Conservation (phyloP, 2,797 vertebrate species). For the Melanogrammus aeglefinus region DNA sequence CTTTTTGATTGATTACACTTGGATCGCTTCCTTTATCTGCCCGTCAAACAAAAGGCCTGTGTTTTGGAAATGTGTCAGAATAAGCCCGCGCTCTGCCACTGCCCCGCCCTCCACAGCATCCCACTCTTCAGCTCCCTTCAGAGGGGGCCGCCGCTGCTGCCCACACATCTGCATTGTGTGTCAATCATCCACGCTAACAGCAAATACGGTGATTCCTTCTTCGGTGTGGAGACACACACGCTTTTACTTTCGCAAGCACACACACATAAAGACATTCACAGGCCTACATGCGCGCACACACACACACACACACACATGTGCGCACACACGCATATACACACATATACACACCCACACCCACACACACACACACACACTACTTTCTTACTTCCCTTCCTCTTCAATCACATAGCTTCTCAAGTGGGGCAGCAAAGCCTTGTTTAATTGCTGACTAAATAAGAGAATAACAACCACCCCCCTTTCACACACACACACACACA, state of each 20-base stretch:
- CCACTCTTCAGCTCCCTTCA: slow-evolving; percentile 71
- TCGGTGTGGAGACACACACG: slow-evolving; percentile 5
- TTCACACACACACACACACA: slow-evolving; percentile 3
- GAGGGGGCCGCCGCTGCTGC: slow-evolving; percentile 81
- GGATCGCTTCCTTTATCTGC: slow-evolving; percentile 79
- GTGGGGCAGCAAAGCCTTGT: slow-evolving; percentile 52
- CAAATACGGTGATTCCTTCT: slow-evolving; percentile 33
- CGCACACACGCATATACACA: slow-evolving; percentile 33
- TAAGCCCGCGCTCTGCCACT: background rate
- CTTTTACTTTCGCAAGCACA: slow-evolving; percentile 11
- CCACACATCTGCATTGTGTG: slow-evolving; percentile 91
- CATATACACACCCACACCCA: slow-evolving; percentile 27
- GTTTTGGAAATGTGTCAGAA: slow-evolving; percentile 28
- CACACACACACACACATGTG: slow-evolving; percentile 5
- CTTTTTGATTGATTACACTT: slow-evolving; percentile 89
- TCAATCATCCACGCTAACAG: slow-evolving; percentile 60
- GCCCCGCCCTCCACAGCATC: slow-evolving; percentile 63
- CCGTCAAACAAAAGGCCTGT: slow-evolving; percentile 70
- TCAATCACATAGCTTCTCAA: slow-evolving; percentile 41
- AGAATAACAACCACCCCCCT: slow-evolving; percentile 21
- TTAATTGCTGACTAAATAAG: slow-evolving; percentile 68
- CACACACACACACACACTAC: slow-evolving; percentile 12
- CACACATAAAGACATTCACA: background rate
- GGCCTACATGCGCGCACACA: background rate
- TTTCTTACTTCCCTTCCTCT: background rate